phyloP scores from a whole-genome alignment of 2,888 invertebrate genomes.

The Augochlorella aurata region DNA sequence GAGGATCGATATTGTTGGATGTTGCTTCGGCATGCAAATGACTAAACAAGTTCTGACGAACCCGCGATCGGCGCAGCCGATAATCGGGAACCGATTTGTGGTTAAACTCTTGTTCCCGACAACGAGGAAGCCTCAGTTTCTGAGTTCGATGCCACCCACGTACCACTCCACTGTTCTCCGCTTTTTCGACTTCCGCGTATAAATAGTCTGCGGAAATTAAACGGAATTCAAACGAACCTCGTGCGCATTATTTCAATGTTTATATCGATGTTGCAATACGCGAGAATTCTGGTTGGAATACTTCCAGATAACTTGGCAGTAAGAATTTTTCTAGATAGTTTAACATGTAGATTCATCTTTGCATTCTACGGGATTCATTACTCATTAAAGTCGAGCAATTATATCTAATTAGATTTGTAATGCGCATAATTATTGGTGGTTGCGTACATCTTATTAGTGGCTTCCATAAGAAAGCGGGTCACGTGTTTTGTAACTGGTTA shows the following conservation, averaged over 20 bases:
- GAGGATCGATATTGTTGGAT: slow-evolving; percentile 15
- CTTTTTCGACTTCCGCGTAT: slow-evolving; percentile 29
- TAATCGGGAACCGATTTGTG: background rate
- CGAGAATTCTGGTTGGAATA: slow-evolving; percentile 6
- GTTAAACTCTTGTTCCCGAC: slow-evolving; percentile 10
- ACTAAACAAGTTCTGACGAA: slow-evolving; percentile 25
- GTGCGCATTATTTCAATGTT: background rate
- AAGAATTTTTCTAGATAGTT: slow-evolving; percentile 30
- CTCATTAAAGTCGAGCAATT: slow-evolving; percentile 3
- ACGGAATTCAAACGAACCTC: background rate
- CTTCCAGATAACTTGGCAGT: background rate
- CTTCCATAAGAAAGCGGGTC: background rate
- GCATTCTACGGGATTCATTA: slow-evolving; percentile 10
- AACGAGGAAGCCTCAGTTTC: slow-evolving; percentile 20
- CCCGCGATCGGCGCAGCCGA: slow-evolving; percentile 22
- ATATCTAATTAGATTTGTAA: slow-evolving; percentile 1
- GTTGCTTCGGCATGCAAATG: slow-evolving; percentile 9
- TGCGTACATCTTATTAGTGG: background rate
- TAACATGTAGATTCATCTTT: slow-evolving; percentile 24
- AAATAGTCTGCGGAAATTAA: slow-evolving; percentile 43
- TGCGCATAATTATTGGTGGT: background rate
- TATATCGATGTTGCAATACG: background rate
- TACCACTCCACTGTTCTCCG: slow-evolving; percentile 38
- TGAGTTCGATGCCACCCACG: slow-evolving; percentile 50
- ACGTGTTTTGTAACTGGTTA: background rate